These are phyloP conservation scores for Poecilia gillii DNA, from an alignment of 2,797 vertebrate genomes.

Conservation along the genomic window DNA sequence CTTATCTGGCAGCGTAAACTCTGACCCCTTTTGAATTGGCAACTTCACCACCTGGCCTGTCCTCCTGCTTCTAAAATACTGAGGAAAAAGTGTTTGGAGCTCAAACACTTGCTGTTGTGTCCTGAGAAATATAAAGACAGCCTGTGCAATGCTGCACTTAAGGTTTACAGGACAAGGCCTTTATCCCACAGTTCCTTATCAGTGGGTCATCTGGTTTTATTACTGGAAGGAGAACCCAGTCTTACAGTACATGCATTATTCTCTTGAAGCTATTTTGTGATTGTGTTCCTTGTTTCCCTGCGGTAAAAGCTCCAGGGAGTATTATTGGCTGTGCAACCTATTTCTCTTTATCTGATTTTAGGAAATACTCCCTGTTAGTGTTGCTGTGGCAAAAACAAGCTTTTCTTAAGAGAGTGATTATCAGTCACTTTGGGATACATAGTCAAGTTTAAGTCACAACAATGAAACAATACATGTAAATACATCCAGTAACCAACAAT, in stretches of 20 bases:
- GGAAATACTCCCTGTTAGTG: slow-evolving; percentile 35
- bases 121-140: slow-evolving; percentile 49
- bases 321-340: slow-evolving; percentile 5
- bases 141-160: slow-evolving; percentile 50
- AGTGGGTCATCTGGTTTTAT: slow-evolving; percentile 33
- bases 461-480: neutral
- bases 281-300: slow-evolving; percentile 25
- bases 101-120: slow-evolving; percentile 54
- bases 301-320: slow-evolving; percentile 19
- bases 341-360: slow-evolving; percentile 38
- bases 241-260: slow-evolving; percentile 22
- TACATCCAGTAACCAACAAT: neutral
- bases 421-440: neutral
- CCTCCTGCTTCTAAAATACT: slow-evolving; percentile 64
- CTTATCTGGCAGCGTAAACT: slow-evolving; percentile 70
- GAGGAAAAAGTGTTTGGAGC: slow-evolving; percentile 44
- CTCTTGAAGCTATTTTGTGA: slow-evolving; percentile 41
- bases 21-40: slow-evolving; percentile 67
- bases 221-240: slow-evolving; percentile 27
- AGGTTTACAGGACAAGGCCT: slow-evolving; percentile 39
- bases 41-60: slow-evolving; percentile 73
- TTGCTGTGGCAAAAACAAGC: slow-evolving; percentile 8
- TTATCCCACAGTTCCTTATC: slow-evolving; percentile 31
- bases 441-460: slow-evolving; percentile 4
- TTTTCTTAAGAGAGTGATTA: slow-evolving; percentile 4